Conservation (phyloP, 2,888 invertebrate species). For the Lasioglossum morio region DNA sequence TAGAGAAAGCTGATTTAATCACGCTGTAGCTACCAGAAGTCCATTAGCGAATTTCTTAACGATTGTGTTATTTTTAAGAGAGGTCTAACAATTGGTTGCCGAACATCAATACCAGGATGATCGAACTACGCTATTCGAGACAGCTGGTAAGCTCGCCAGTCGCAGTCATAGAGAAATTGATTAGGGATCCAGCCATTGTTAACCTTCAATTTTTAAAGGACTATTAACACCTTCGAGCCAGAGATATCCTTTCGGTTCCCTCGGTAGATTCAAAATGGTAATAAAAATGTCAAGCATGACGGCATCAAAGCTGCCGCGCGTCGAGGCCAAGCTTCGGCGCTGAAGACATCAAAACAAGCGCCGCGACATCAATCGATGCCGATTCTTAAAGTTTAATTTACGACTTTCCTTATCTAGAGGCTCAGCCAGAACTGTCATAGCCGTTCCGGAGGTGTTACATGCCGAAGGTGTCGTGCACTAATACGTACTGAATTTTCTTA, state of each 20-base stretch:
- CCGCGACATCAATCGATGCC: constrained; percentile 13
- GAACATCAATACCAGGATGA: neutral
- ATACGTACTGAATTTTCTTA: neutral
- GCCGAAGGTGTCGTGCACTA: neutral
- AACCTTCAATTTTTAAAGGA: neutral
- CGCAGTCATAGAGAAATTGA: neutral
- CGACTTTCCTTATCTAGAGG: constrained; percentile 4
- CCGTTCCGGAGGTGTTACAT: neutral
- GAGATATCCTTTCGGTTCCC: neutral
- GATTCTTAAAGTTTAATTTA: constrained; percentile 11
- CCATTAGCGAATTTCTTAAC: neutral
- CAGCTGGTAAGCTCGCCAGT: neutral
- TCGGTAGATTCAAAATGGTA: constrained; percentile 2
- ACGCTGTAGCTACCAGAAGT: neutral
- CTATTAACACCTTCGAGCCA: neutral
- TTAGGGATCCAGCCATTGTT: neutral
- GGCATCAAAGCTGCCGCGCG: constrained; percentile 9
- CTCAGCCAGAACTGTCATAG: neutral
- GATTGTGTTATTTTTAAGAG: neutral
- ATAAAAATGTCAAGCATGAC: constrained; percentile 10
- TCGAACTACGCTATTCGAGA: neutral
- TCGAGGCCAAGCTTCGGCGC: constrained; percentile 5
- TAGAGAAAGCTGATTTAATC: no score
- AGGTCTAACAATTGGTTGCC: neutral
- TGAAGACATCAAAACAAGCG: constrained; percentile 13